Evolutionary conservation across 2,888 invertebrate genomes (phyloP).

Genomic region (Lithophane semibrunnea): DNA sequence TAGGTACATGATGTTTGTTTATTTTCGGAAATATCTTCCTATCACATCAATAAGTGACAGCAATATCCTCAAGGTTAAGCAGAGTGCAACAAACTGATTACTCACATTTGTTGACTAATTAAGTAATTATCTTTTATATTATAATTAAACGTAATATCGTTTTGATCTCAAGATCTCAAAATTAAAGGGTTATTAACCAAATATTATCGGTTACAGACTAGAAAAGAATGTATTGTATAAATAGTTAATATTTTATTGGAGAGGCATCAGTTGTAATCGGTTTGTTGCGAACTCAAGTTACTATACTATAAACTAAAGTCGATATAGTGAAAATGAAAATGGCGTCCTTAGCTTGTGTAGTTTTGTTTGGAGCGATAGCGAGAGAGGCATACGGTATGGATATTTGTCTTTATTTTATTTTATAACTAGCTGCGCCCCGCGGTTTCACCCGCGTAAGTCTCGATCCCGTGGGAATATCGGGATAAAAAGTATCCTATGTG

Average conservation of each 20-base stretch:
- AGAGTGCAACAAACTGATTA: slow-evolving; percentile 49
- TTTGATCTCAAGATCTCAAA: slow-evolving; percentile 23
- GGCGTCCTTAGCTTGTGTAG: background rate
- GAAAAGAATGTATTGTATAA: slow-evolving; percentile 38
- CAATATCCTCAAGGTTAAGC: slow-evolving; percentile 37
- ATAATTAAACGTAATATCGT: slow-evolving; percentile 6
- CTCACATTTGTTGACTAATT: slow-evolving; percentile 41
- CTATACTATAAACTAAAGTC: background rate
- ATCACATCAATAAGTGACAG: slow-evolving; percentile 10
- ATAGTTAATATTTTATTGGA: slow-evolving; percentile 6
- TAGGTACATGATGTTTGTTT: no score
- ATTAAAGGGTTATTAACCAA: slow-evolving; percentile 18
- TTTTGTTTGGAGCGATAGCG: slow-evolving; percentile 21
- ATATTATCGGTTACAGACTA: slow-evolving; percentile 32
- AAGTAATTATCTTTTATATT: slow-evolving; percentile 16
- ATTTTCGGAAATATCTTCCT: slow-evolving; percentile 16
- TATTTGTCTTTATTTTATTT: background rate
- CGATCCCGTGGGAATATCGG: no score
- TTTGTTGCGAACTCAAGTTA: background rate
- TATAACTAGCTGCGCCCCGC: no score
- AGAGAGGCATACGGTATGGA: slow-evolving; percentile 24
- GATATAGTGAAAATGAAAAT: slow-evolving; percentile 16
- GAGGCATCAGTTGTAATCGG: background rate
- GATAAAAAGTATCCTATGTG: no score
- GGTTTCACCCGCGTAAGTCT: no score